Conservation (phyloP, 2,113 vertebrate genomes). For the Glaucomys volans region DNA sequence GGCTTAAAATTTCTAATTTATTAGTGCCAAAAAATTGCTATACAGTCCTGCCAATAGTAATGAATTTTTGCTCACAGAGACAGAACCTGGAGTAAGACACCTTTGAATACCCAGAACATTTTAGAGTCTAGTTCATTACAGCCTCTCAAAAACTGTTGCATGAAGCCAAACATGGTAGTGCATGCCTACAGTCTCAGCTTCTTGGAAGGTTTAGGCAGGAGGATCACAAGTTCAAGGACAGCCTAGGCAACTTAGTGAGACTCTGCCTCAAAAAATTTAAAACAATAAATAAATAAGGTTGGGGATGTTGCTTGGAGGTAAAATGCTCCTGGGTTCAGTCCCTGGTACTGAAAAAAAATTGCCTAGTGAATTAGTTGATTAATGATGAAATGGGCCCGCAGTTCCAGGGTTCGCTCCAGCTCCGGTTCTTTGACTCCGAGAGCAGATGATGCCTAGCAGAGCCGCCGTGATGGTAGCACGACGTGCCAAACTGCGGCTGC, state of each 20-base stretch:
- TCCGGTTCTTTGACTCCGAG: background rate
- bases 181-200: no score
- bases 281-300: no score
- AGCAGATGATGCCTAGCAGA: no score
- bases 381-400: background rate
- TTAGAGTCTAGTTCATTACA: background rate
- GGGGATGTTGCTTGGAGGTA: no score
- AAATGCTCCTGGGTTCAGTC: no score
- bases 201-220: no score
- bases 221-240: no score
- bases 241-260: no score
- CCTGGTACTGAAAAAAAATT: no score
- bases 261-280: no score
- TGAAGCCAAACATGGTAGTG: background rate
- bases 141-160: background rate
- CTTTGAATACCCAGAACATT: background rate
- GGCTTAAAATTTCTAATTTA: background rate
- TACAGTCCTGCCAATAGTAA: background rate
- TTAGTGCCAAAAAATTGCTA: background rate
- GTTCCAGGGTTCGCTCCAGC: background rate
- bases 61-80: background rate
- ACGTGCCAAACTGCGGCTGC: no score
- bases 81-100: background rate
- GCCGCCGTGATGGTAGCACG: no score
- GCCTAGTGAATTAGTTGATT: background rate